Evolutionary conservation across 2,113 vertebrate species (phyloP).

Genomic region (Lucifuga dentata): DNA sequence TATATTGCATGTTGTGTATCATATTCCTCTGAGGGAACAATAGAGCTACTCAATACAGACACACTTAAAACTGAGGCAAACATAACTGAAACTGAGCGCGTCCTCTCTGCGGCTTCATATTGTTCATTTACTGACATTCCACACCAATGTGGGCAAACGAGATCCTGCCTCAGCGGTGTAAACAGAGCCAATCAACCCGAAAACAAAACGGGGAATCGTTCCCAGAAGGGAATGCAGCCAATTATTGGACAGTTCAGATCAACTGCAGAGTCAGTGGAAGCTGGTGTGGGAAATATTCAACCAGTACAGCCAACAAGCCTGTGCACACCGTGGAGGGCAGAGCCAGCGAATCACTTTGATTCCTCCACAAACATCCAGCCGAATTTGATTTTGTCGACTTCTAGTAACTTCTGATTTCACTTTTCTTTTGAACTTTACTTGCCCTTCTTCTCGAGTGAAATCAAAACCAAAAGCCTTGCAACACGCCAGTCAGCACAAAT

Average conservation of each 20-base stretch:
- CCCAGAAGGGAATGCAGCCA: constrained; percentile 56
- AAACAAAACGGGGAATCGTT: constrained; percentile 62
- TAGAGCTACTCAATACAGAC: constrained; percentile 1
- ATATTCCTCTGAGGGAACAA: constrained; percentile 23
- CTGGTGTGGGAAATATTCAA: constrained; percentile 48
- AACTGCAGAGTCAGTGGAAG: constrained; percentile 31
- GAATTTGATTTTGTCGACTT: constrained; percentile 17
- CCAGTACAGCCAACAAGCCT: constrained; percentile 40
- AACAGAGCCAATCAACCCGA: constrained; percentile 64
- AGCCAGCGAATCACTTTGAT: constrained; percentile 14
- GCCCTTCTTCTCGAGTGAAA: constrained; percentile 21
- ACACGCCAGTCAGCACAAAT: neutral
- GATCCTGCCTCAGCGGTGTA: constrained; percentile 47
- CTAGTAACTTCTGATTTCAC: constrained; percentile 12
- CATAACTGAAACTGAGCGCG: neutral
- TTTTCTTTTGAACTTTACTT: constrained; percentile 6
- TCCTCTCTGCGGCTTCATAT: constrained; percentile 27
- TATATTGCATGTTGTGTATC: constrained; percentile 1
- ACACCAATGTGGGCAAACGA: constrained; percentile 46
- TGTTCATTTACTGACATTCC: constrained; percentile 45
- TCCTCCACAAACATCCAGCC: neutral
- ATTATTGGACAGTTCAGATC: constrained; percentile 63
- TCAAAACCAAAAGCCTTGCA: neutral
- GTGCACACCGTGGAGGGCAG: constrained; percentile 26
- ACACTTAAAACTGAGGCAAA: neutral